Conservation (phyloP, 1,140 invertebrate species). For the Rhagoletis zephyria region DNA sequence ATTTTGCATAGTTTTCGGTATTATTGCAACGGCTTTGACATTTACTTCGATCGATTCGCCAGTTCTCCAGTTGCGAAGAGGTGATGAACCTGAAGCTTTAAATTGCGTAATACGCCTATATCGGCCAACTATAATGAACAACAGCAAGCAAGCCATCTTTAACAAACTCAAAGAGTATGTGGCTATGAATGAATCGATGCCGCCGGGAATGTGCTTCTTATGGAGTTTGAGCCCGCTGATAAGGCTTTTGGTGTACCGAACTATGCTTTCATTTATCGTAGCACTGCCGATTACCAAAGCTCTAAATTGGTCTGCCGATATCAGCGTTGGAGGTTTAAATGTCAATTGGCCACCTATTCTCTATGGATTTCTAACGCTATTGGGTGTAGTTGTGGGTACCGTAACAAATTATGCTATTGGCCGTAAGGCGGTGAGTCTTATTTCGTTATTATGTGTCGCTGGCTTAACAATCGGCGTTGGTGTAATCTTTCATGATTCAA, state of each 20-base stretch:
- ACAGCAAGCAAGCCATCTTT: slow-evolving; percentile 55
- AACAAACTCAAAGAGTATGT: slow-evolving; percentile 63
- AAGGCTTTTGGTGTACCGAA: slow-evolving; percentile 63
- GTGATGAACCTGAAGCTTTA: slow-evolving; percentile 62
- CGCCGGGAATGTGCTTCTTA: slow-evolving; percentile 55
- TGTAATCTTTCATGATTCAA: slow-evolving; percentile 57
- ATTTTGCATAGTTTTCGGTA: slow-evolving; percentile 62
- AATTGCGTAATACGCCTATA: slow-evolving; percentile 56
- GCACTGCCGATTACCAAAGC: slow-evolving; percentile 61
- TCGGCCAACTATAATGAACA: slow-evolving; percentile 20
- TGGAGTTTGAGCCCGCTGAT: slow-evolving; percentile 61
- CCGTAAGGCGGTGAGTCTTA: slow-evolving; percentile 61
- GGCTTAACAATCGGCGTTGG: slow-evolving; percentile 63
- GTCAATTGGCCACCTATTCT: slow-evolving; percentile 57
- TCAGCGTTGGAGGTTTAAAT: not conserved
- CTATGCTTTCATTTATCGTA: slow-evolving; percentile 66
- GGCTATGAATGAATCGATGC: slow-evolving; percentile 57
- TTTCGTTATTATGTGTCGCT: slow-evolving; percentile 63
- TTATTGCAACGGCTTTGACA: slow-evolving; percentile 54
- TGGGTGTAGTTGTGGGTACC: slow-evolving; percentile 60
- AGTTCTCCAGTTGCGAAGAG: slow-evolving; percentile 61
- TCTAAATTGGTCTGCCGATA: not conserved
- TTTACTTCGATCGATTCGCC: slow-evolving; percentile 62
- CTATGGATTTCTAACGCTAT: slow-evolving; percentile 59
- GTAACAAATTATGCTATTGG: slow-evolving; percentile 60